Evolutionary conservation across 1,140 invertebrate genomes (phyloP).

Genomic region (Anoplophora glabripennis): DNA sequence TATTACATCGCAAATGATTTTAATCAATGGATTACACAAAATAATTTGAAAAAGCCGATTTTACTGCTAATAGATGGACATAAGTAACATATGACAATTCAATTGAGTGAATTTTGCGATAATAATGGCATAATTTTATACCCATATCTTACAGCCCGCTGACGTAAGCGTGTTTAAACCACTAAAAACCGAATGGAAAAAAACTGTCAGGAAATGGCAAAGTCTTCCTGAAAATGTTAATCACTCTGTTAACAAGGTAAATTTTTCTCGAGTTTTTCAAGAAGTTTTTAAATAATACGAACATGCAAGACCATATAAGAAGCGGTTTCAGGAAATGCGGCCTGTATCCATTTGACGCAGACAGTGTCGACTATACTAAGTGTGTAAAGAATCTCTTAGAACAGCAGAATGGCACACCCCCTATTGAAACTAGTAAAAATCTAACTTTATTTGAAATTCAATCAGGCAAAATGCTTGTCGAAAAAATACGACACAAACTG

Average conservation of each 20-base stretch:
- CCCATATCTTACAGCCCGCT: slow-evolving; percentile 48
- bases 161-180: slow-evolving; percentile 44
- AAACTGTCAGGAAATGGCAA: slow-evolving; percentile 18
- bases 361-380: slow-evolving; percentile 39
- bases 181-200: slow-evolving; percentile 43
- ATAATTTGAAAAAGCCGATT: slow-evolving; percentile 25
- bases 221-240: slow-evolving; percentile 12
- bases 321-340: slow-evolving; percentile 44
- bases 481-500: not conserved
- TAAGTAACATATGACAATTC: slow-evolving; percentile 43
- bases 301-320: slow-evolving; percentile 22
- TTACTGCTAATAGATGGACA: slow-evolving; percentile 48
- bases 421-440: no score
- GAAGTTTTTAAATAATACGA: not conserved
- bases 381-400: slow-evolving; percentile 29
- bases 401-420: not conserved
- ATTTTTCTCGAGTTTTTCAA: slow-evolving; percentile 9
- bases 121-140: slow-evolving; percentile 45
- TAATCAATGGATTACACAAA: slow-evolving; percentile 19
- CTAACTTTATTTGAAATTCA: no score
- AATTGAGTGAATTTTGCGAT: slow-evolving; percentile 43
- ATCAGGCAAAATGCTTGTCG: not conserved
- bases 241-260: slow-evolving; percentile 3
- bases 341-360: slow-evolving; percentile 39
- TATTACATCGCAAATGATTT: slow-evolving; percentile 22